Evolutionary conservation across 1,140 invertebrate genomes (phyloP), one percentile per base, ranked within the genome.

Genomic region (Sinonovacula constricta): DNA sequence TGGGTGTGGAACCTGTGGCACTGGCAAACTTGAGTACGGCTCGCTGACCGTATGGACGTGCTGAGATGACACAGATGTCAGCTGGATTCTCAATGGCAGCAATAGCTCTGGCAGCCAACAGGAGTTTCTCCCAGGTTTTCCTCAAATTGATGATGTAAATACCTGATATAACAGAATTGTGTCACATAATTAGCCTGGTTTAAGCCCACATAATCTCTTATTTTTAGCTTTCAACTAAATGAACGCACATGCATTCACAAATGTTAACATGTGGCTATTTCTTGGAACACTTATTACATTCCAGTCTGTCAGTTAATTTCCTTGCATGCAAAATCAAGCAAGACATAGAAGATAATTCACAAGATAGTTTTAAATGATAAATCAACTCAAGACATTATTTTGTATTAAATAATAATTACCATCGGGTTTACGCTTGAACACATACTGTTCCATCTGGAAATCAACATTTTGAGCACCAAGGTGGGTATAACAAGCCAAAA

Each of bases 21-120:
- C 96, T 94, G n/a, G 98, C 97, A 91, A 98, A 99, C 93, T 99
- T 99, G 14, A 99, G 92, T 1, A 99, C 97, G 82, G 98, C 99
- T 84, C 99, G 93, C 92, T 99, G 99, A 28, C 98, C 98, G 89
- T 96, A 96, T n/a, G 95, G 94, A 86, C 97, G 94, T 31, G 97
- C 96, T 76, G 98, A 99, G 88, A 99, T 98, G 66, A 98, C 98
- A 92, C 97, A 99, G 0, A 98, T 94, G 91, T 99, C 99, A 75
- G 96, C 95, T 26, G 98, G 96, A 87, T 99, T 97, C 91, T 99
- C 98, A 89, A 99, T 98, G 68, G 98, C 97, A 26, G 97, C 98
- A 90, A 99, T 98, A 57, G 98, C 98, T 86, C 99, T 94, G 12
- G 99, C 98, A 83, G 99, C 99, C 71, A 99, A 92, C 59, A 99